Percentiles rank a stretch among this genome's conserved stretches.
Evolutionary conservation across 2,797 vertebrate genomes (phyloP).

Genomic region (Aulostomus chinensis): DNA sequence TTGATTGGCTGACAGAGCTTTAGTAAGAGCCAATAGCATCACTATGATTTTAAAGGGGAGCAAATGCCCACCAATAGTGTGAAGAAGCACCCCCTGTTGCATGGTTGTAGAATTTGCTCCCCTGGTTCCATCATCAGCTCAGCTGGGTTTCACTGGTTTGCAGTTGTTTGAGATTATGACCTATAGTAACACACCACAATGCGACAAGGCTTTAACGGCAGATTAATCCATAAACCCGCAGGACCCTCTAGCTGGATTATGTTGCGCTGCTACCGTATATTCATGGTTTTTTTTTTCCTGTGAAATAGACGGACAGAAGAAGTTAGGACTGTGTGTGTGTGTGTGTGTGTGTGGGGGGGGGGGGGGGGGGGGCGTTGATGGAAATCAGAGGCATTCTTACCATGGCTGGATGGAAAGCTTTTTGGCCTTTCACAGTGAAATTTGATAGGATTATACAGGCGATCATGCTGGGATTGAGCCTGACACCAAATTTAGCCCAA

Average conservation of each 20-base stretch:
- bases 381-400: slow-evolving; percentile 47
- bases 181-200: slow-evolving; percentile 48
- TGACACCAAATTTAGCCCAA: slow-evolving; percentile 44
- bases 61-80: slow-evolving; percentile 59
- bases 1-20: slow-evolving; percentile 57
- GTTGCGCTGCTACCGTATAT: slow-evolving; percentile 41
- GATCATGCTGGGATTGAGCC: slow-evolving; percentile 38
- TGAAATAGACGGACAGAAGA: slow-evolving; percentile 43
- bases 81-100: slow-evolving; percentile 67
- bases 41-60: slow-evolving; percentile 40
- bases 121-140: slow-evolving; percentile 55
- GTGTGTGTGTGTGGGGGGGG: too few species aligned
- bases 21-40: slow-evolving; percentile 65
- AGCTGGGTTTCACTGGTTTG: slow-evolving; percentile 46
- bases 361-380: slow-evolving; percentile 39
- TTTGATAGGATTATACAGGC: slow-evolving; percentile 68
- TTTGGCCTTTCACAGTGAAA: slow-evolving; percentile 55
- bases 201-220: slow-evolving; percentile 53
- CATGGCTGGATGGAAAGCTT: slow-evolving; percentile 27
- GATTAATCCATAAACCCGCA: slow-evolving; percentile 56
- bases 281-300: slow-evolving; percentile 33
- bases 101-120: slow-evolving; percentile 65
- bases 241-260: slow-evolving; percentile 54
- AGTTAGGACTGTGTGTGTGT: slow-evolving; percentile 36
- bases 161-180: slow-evolving; percentile 70